phyloP scores from a whole-genome alignment of 92 coral and sea anemone genomes.

The Heteractis magnifica region DNA sequence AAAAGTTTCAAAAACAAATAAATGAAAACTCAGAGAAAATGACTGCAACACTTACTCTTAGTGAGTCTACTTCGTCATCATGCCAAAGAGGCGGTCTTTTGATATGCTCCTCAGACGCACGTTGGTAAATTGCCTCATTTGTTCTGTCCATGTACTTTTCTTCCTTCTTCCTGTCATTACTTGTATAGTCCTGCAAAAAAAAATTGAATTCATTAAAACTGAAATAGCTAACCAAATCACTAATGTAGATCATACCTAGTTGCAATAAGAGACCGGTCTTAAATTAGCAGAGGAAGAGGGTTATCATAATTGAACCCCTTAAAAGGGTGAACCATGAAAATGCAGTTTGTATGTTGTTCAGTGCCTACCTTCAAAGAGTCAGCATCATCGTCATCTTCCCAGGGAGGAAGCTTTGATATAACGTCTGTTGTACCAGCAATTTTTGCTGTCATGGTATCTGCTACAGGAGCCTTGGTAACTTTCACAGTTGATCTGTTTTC shows the following conservation, averaged over 20 bases:
- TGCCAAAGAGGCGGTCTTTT: constrained; percentile 89
- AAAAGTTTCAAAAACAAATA: neutral
- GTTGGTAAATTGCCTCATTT: constrained; percentile 87
- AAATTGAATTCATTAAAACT: neutral
- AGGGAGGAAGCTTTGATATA: constrained; percentile 42
- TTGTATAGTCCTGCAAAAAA: constrained; percentile 74
- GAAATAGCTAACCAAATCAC: too few species aligned
- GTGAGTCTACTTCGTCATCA: constrained; percentile 90
- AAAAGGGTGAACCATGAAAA: neutral
- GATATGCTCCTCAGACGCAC: constrained; percentile 93
- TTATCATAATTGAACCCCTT: too few species aligned
- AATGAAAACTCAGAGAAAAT: neutral
- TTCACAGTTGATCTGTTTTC: neutral
- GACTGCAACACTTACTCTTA: constrained; percentile 61
- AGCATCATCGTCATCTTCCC: constrained; percentile 67
- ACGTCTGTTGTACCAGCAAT: constrained; percentile 20
- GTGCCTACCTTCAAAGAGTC: constrained; percentile 62
- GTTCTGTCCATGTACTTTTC: constrained; percentile 96
- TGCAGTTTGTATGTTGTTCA: neutral
- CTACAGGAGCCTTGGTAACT: neutral
- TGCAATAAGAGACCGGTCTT: too few species aligned
- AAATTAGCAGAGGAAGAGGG: too few species aligned
- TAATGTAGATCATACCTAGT: too few species aligned
- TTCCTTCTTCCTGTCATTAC: constrained; percentile 85
- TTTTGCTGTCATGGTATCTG: neutral